Base-by-base conservation (phyloP, 2,888 invertebrate genomes). In the Andrena fulva region DNA sequence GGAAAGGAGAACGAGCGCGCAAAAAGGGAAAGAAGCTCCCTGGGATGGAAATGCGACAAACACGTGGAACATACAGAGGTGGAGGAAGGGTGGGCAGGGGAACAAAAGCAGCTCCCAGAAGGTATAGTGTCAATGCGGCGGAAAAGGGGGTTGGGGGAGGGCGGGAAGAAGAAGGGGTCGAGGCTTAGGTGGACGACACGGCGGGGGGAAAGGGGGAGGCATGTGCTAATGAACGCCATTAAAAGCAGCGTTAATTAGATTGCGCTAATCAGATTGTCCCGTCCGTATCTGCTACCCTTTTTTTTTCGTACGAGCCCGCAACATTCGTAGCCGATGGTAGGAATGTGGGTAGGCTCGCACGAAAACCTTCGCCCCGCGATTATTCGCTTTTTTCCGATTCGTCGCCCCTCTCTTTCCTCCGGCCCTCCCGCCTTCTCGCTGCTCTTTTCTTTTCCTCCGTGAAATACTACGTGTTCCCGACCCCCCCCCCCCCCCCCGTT, bases 231-330 rank as follows among this genome's bases (percentile, higher is more conserved):
- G 93, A 93, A 93, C 91, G 93, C 93, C 93, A 93, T 93, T 93
- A 93, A 93, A 93, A 93, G 93, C 93, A 93, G 93, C 93, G 93
- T 93, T 93, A 93, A 93, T 93, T 93, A 93, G 93, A 93, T 93
- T 91, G 93, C 91, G 91, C 93, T 93, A 93, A 93, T 93, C 93
- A 93, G 93, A 93, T 93, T 93, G 92, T 92, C 91, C 90, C 91
- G 89, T 91, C 87, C 91, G 91, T 93, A 92, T 93, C 92, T 92
- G 88, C 86, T 81, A 77, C 77, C 84, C 83, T 87, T 24, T 88
- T 90, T 87, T 89, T 87, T 87, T 86, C 87, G 81, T 87, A 82
- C 82, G 83, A 85, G 86, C 80, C 88, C 85, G 87, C 87, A 89
- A 87, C 90, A 87, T 89, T 90, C 89, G 85, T 89, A 89, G 86